These are phyloP conservation scores for Planococcus citri DNA, from an alignment of 1,140 invertebrate species.

Conservation along the genomic window DNA sequence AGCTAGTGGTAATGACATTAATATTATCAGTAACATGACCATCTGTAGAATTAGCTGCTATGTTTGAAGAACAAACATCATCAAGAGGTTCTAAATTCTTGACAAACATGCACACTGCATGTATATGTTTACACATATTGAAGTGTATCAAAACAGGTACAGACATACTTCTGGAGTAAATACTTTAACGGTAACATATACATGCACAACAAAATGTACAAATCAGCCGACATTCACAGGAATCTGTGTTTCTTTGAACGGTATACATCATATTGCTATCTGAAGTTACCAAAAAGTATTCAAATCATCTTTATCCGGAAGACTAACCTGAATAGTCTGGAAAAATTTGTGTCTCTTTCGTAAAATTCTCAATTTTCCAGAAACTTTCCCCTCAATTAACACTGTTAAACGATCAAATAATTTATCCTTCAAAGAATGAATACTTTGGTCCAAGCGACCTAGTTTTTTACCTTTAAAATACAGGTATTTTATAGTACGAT, in stretches of 20 bases:
- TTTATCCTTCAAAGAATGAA: constrained; percentile 25
- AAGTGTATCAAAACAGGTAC: constrained; percentile 10
- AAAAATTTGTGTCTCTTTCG: background rate
- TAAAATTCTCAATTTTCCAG: constrained; percentile 22
- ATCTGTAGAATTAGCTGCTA: too few species aligned
- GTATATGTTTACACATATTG: constrained; percentile 24
- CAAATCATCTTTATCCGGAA: background rate
- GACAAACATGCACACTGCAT: constrained; percentile 5
- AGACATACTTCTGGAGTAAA: constrained; percentile 13
- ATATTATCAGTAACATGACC: too few species aligned
- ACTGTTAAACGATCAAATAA: constrained; percentile 13
- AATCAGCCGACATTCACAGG: background rate
- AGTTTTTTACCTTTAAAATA: constrained; percentile 11
- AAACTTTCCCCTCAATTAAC: background rate
- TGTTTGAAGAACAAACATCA: too few species aligned
- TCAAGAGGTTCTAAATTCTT: background rate
- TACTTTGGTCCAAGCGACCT: background rate
- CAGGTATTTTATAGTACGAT: constrained; percentile 1
- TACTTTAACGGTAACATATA: too few species aligned
- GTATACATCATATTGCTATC: background rate
- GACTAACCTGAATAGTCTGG: background rate
- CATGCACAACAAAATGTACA: constrained; percentile 8
- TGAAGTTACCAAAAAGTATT: background rate
- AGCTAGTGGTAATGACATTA: too few species aligned
- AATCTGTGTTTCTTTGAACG: background rate